Percentiles rank a stretch among this genome's conserved stretches.
phyloP scores from a whole-genome alignment of 2,888 invertebrate species.

The Ypsolopha sequella region DNA sequence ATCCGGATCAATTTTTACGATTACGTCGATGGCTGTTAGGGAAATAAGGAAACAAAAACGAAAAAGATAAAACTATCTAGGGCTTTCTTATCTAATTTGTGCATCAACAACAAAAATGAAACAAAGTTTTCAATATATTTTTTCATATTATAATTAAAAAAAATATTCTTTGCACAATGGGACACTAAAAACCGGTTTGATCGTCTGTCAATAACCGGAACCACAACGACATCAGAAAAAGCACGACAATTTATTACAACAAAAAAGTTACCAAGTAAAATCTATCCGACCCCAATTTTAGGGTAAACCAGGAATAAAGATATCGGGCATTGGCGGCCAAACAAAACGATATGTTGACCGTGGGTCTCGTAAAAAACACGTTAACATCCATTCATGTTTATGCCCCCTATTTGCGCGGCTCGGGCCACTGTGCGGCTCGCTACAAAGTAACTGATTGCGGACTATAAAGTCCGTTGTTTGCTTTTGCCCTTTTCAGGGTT shows the following conservation, averaged over 20 bases:
- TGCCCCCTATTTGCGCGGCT: conserved; percentile 54
- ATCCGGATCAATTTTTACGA: conserved; percentile 13
- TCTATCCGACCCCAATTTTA: conserved; percentile 30
- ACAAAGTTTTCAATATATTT: not conserved
- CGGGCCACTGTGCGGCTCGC: conserved; percentile 42
- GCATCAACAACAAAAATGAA: not conserved
- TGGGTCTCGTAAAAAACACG: conserved; percentile 65
- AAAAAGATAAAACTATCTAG: no score
- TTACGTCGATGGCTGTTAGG: not conserved
- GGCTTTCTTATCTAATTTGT: no score
- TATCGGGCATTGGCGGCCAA: conserved; percentile 55
- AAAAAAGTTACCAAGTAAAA: conserved; percentile 12
- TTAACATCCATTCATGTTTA: conserved; percentile 70
- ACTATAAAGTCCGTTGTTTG: conserved; percentile 38
- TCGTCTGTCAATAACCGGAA: no score
- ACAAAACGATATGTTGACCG: conserved; percentile 65
- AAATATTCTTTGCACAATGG: not conserved
- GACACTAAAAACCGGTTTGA: no score
- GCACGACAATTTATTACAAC: no score
- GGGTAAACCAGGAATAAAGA: conserved; percentile 54
- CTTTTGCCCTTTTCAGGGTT: conserved; percentile 12
- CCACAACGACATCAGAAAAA: no score
- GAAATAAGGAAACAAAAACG: conserved; percentile 14
- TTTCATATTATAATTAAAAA: not conserved
- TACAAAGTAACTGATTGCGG: conserved; percentile 59